Conservation (phyloP, 2,113 vertebrate genomes). For the Pterophyllum scalare region DNA sequence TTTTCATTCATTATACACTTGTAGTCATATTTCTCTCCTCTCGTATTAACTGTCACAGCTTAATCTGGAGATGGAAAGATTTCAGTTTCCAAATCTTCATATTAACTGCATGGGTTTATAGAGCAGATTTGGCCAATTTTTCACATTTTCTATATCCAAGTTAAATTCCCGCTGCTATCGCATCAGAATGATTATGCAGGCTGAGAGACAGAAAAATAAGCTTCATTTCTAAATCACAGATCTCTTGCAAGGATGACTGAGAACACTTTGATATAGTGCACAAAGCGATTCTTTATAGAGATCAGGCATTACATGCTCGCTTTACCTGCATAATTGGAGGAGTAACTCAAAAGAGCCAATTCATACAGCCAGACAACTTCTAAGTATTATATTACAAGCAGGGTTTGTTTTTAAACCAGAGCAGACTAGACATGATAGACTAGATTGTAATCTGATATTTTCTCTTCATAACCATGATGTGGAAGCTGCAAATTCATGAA, state of each 20-base stretch:
- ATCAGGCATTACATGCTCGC: conserved; percentile 1
- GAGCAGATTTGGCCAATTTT: not conserved
- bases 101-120: not conserved
- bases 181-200: not conserved
- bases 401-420: not conserved
- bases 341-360: not conserved
- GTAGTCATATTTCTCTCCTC: not conserved
- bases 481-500: conserved; percentile 2
- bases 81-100: not conserved
- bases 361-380: not conserved
- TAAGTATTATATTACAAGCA: not conserved
- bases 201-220: not conserved
- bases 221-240: conserved; percentile 7
- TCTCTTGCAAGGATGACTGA: conserved; percentile 12
- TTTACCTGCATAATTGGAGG: conserved; percentile 6
- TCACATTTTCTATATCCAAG: not conserved
- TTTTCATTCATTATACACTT: not conserved
- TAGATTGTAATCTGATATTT: not conserved
- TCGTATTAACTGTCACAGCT: not conserved
- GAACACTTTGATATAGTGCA: not conserved
- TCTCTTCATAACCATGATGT: conserved; percentile 5
- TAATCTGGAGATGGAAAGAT: not conserved
- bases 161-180: not conserved
- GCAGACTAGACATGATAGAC: not conserved
- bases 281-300: conserved; percentile 15